Evolutionary conservation across 2,113 vertebrate species (phyloP).

Genomic region (Stigmatopora argus): DNA sequence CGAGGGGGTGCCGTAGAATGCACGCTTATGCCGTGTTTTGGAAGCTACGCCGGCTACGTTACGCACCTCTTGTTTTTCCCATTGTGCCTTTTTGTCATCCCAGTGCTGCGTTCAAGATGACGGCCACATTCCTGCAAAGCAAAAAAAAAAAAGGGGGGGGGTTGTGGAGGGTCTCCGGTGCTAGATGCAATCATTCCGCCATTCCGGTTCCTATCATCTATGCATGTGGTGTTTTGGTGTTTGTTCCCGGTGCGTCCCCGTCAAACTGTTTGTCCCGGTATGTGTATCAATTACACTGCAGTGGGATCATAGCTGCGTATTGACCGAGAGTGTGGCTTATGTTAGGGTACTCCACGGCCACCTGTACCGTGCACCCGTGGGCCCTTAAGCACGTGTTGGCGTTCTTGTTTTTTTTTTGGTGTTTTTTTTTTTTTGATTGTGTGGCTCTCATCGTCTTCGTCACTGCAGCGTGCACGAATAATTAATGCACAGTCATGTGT

Average conservation of each 20-base stretch:
- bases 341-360: conserved; percentile 43
- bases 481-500: conserved; percentile 59
- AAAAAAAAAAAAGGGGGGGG: conserved; percentile 19
- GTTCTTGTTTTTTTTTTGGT: background rate
- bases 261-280: conserved; percentile 20
- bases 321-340: background rate
- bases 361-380: conserved; percentile 58
- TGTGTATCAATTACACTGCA: conserved; percentile 69
- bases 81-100: conserved; percentile 62
- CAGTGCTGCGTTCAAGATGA: conserved; percentile 49
- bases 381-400: conserved; percentile 27
- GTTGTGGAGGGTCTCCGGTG: conserved; percentile 29
- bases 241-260: background rate
- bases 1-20: conserved; percentile 50
- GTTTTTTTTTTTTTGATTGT: conserved; percentile 3
- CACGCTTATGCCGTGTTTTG: conserved; percentile 45
- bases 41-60: conserved; percentile 45
- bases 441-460: conserved; percentile 28
- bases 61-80: background rate
- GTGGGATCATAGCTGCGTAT: conserved; percentile 26
- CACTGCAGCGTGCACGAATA: conserved; percentile 58
- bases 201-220: conserved; percentile 51
- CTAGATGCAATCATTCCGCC: conserved; percentile 56
- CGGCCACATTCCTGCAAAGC: conserved; percentile 60
- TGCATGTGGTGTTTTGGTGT: background rate